A percentile compares a stretch with the other conserved stretches of the same genome.
Evolutionary conservation across 2,113 vertebrate species (phyloP).

Genomic region (Rousettus leschenaultii): DNA sequence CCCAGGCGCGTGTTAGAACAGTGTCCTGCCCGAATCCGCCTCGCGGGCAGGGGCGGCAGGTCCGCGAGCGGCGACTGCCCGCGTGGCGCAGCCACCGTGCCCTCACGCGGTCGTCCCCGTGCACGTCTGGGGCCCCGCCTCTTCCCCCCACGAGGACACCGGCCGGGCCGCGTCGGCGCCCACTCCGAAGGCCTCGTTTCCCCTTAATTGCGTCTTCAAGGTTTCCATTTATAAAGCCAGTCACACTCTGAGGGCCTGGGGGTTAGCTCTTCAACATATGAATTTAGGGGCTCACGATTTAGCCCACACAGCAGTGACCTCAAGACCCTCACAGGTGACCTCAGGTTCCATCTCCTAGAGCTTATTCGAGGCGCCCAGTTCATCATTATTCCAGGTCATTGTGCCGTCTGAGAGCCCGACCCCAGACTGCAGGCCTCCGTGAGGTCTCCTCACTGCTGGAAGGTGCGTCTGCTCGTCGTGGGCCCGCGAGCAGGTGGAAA

Average conservation of each 20-base stretch:
- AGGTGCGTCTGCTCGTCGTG: neutral
- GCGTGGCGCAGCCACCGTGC: fast-evolving
- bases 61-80: fast-evolving
- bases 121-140: neutral
- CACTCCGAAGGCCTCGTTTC: neutral
- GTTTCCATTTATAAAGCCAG: neutral
- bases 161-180: no score
- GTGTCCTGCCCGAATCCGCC: neutral
- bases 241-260: neutral
- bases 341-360: neutral
- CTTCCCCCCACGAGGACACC: neutral
- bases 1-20: neutral
- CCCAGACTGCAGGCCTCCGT: neutral
- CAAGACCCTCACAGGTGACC: neutral
- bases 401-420: neutral
- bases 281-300: neutral
- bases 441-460: neutral
- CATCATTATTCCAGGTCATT: no score
- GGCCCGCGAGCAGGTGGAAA: no score
- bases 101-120: neutral
- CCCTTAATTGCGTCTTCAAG: neutral
- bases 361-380: neutral
- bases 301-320: neutral
- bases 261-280: neutral
- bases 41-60: neutral